Conservation (phyloP, 2,113 vertebrate species). For the Caloenas nicobarica region DNA sequence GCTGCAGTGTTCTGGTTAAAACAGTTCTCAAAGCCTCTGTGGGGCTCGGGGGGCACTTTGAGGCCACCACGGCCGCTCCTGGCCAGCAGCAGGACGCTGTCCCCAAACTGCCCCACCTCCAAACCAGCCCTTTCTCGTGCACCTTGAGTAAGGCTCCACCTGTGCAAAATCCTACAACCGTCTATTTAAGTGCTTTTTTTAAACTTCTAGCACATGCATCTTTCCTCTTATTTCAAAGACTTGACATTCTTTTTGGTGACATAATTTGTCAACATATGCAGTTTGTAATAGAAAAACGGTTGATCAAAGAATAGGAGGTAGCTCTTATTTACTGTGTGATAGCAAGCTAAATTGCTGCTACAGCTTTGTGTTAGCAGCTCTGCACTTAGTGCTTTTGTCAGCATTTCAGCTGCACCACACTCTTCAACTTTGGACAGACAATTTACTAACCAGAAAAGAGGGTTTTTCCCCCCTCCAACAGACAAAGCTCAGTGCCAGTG, state of each 20-base stretch:
- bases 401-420: slow-evolving; percentile 25
- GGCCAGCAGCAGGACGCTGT: not conserved
- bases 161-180: not conserved
- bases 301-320: slow-evolving; percentile 69
- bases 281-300: not conserved
- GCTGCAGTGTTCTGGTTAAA: not conserved
- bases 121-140: not conserved
- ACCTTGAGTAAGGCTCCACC: not conserved
- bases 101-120: not conserved
- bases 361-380: slow-evolving; percentile 34
- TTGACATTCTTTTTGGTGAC: slow-evolving; percentile 29
- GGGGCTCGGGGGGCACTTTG: not conserved
- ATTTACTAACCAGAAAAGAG: not conserved
- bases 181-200: not conserved
- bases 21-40: not conserved
- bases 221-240: slow-evolving; percentile 60
- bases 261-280: slow-evolving; percentile 54
- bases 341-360: slow-evolving; percentile 44
- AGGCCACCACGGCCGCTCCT: not conserved
- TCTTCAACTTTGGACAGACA: not conserved
- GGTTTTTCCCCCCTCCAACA: not conserved
- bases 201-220: not conserved
- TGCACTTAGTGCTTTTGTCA: slow-evolving; percentile 47
- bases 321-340: slow-evolving; percentile 28
- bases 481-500: not conserved